Base-by-base conservation (phyloP, 2,888 invertebrate species). In the Polymixis flavicincta region DNA sequence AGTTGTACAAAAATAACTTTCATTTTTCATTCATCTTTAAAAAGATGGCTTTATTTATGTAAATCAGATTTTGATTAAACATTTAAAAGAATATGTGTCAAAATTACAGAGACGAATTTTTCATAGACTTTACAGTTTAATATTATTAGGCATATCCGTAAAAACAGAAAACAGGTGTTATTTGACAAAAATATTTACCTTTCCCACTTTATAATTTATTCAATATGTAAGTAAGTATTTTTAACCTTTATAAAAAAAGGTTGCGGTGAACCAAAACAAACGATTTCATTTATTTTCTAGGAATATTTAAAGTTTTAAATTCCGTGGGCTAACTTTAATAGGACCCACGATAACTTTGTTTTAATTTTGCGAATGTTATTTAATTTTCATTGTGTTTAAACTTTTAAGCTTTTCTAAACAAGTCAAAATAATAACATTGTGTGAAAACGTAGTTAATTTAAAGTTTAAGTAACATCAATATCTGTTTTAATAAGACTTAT, bases 361-460 rank as follows among this genome's bases (percentile, higher is more conserved):
- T 69, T 64, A 57, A 67, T 64, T n/a, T 60, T 50, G 19, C 42
- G 5, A 32, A 13, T 60, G 60, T 48, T 67, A 42, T 80, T 76
- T 71, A 0, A 54, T 32, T 68, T 63, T 63, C 45, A 55, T 28
- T 80, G 28, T 74, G 22, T 60, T 67, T 57, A 7, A 37, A 5
- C 37, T 37, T 37, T 37, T 37, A 37, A 37, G 22, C 32, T 50
- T 42, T 25, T 19, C 17, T 22, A 19, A 63, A 69, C 32, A 55
- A 63, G 28, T 32, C 1, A 13, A 45, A 45, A 76, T 52, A 52
- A 76, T 37, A 19, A 60, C 0, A 3, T 37, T 59, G 7, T 66
- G 14, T 32, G 28, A 9, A 28, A 50, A 9, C 1, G 1, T 25
- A 25, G 8, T 65, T 22, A 7, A 45, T 22, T 13, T 45, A 9